Evolutionary conservation across 2,113 vertebrate genomes (phyloP).

Genomic region (Eidolon helvum): DNA sequence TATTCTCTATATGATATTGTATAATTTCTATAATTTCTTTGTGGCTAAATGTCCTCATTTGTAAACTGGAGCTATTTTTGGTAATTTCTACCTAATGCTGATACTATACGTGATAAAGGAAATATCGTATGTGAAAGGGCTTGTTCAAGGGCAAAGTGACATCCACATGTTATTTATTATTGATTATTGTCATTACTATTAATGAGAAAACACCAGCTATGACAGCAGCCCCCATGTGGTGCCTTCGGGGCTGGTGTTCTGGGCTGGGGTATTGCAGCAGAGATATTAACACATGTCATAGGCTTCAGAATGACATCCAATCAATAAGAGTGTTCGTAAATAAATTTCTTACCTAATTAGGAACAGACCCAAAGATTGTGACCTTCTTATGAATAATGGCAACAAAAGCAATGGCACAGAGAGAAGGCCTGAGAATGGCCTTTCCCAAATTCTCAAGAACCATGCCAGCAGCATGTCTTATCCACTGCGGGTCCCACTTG

Average conservation of each 20-base stretch:
- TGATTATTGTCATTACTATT: slow-evolving; percentile 53
- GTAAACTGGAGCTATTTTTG: not conserved
- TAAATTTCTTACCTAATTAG: slow-evolving; percentile 53
- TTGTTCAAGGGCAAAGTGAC: not conserved
- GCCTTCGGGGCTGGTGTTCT: slow-evolving; percentile 1
- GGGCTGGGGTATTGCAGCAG: slow-evolving; percentile 32
- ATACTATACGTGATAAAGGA: not conserved
- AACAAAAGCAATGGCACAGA: not conserved
- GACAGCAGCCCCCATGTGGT: not conserved
- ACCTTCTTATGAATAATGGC: slow-evolving; percentile 38
- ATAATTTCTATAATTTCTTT: not conserved
- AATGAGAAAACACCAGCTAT: slow-evolving; percentile 22
- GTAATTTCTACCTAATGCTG: not conserved
- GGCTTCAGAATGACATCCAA: slow-evolving; percentile 20
- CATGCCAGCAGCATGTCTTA: not conserved
- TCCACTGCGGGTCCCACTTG: not conserved
- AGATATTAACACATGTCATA: not conserved
- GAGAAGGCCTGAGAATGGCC: not conserved
- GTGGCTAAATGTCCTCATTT: not conserved
- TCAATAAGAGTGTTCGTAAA: slow-evolving; percentile 47
- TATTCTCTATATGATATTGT: not conserved
- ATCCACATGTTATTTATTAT: slow-evolving; percentile 3
- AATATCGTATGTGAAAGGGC: not conserved
- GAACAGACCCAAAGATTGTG: slow-evolving; percentile 23
- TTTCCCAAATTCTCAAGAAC: not conserved